These are phyloP conservation scores for Graphium colonna DNA, from an alignment of 2,888 invertebrate species.

Conservation along the genomic window DNA sequence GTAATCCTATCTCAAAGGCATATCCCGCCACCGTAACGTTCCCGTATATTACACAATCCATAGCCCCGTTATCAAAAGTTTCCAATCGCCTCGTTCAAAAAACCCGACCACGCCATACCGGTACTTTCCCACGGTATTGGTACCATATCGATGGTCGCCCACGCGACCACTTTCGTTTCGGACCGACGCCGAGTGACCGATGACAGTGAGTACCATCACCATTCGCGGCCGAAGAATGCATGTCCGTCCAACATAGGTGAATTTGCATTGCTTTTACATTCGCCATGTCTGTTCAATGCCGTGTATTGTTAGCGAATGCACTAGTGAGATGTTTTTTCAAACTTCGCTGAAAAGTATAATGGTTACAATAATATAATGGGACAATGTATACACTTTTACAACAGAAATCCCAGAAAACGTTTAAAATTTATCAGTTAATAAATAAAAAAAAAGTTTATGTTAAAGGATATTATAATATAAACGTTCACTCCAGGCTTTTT, in stretches of 20 bases:
- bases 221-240: slow-evolving; percentile 45
- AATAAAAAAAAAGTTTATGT: no score
- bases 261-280: slow-evolving; percentile 56
- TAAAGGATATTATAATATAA: no score
- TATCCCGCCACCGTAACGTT: neutral
- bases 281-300: neutral
- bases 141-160: slow-evolving; percentile 51
- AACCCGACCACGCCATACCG: slow-evolving; percentile 53
- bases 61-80: neutral
- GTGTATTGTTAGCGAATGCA: neutral
- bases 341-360: no score
- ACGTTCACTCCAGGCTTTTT: no score
- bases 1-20: slow-evolving; percentile 7
- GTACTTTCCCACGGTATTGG: slow-evolving; percentile 62
- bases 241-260: slow-evolving; percentile 36
- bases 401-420: no score
- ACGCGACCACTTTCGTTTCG: slow-evolving; percentile 73
- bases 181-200: slow-evolving; percentile 59
- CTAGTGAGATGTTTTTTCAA: no score
- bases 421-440: no score
- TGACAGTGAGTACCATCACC: slow-evolving; percentile 36
- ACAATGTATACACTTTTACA: no score
- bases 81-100: neutral
- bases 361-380: no score
- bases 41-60: no score